Evolutionary conservation across 1,140 invertebrate species (phyloP), one percentile per base, ranked within the genome.

Genomic region (Oncopodura yosiiana): DNA sequence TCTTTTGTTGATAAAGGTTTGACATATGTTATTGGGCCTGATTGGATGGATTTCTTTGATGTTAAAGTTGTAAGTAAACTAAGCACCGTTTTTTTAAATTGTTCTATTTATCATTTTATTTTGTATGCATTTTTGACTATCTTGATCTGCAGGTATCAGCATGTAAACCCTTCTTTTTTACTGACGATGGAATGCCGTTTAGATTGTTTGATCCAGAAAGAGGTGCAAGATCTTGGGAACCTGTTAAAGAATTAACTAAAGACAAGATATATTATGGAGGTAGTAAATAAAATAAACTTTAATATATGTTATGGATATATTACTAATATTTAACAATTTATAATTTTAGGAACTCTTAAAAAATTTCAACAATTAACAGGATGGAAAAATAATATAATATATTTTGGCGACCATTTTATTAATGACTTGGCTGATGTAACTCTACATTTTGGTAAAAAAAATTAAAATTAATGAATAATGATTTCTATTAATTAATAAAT

Each of bases 401-500:
- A 97, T 71, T 96, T 96, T 74, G 94, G 94, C 1, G 94, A 97
- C 75, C 94, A 97, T 76, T 91, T 94, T 0, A 97, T 96, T 73
- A 93, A 84, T 67, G 94, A 98, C 74, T 75, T 98, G 49, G 94
- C 93, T 3, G 94, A 97, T 74, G 88, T 94, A 3, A 95, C 92
- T 1, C 72, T 97, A 9, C 84, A 94, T 69, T 89, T 95, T 72
- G 92, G 93, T 34, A 9, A n/a, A n/a, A n/a, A n/a, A n/a, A n/a
- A n/a, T n/a, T n/a, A n/a, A n/a, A n/a, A n/a, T n/a, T n/a, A 9
- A n/a, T 34, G 9, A 9, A 34, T 34, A 34, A 11, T 34, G 9
- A n/a, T n/a, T 11, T 34, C 9, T 34, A 9, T 34, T 9, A 34
- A 34, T n/a, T 34, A 11, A 34, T n/a, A n/a, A n/a, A 9, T 34